phyloP scores from a whole-genome alignment of 2,888 invertebrate genomes.

The Pollenia amentaria region DNA sequence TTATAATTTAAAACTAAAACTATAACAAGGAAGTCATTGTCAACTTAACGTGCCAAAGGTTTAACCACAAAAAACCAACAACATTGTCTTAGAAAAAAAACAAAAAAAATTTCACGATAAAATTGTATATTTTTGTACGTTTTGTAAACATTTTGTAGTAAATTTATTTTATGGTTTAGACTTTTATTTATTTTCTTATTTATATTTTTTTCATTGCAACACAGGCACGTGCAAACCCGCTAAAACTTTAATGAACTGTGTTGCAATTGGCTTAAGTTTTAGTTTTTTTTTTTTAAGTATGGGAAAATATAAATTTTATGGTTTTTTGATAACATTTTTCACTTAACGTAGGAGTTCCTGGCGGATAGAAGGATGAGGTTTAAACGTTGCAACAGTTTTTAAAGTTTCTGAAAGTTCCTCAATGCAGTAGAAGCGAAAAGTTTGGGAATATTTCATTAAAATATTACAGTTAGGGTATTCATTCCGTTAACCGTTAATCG shows the following conservation, averaged over 20 bases:
- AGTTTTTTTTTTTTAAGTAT: slow-evolving; percentile 3
- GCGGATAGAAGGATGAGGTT: too few species aligned
- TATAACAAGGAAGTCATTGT: slow-evolving; percentile 74
- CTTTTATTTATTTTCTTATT: not conserved
- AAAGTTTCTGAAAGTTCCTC: too few species aligned
- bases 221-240: slow-evolving; percentile 56
- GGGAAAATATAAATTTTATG: slow-evolving; percentile 37
- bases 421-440: too few species aligned
- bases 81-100: not conserved
- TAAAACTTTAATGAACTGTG: slow-evolving; percentile 37
- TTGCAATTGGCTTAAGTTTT: slow-evolving; percentile 1
- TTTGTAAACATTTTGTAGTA: slow-evolving; percentile 38
- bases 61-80: slow-evolving; percentile 65
- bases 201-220: slow-evolving; percentile 35
- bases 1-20: slow-evolving; percentile 47
- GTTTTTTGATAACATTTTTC: not conserved
- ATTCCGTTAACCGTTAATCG: too few species aligned
- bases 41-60: slow-evolving; percentile 68
- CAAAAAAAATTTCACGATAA: slow-evolving; percentile 50
- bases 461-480: too few species aligned
- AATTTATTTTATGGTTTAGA: slow-evolving; percentile 28
- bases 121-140: slow-evolving; percentile 39
- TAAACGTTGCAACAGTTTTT: too few species aligned
- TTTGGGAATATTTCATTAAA: too few species aligned
- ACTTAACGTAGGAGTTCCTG: too few species aligned